These are phyloP conservation scores for Rhagophthalmus giganteus DNA, from an alignment of 2,888 invertebrate species.

Conservation along the genomic window DNA sequence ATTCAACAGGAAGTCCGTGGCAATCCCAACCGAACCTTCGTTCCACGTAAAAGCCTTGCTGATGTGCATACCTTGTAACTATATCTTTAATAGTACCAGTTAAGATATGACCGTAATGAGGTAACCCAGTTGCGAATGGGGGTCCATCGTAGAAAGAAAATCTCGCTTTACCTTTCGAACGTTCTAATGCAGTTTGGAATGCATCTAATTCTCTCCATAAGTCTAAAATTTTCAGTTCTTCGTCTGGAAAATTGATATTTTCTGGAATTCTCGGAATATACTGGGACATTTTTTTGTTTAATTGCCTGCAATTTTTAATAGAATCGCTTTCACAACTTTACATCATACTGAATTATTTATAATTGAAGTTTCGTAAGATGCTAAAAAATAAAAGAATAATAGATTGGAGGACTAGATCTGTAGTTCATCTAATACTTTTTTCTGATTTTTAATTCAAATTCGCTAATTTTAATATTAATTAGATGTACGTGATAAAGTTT, in stretches of 20 bases:
- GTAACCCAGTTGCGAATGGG: conserved; percentile 98
- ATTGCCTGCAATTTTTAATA: no score
- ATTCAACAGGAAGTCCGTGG: conserved; percentile 96
- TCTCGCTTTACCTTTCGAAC: conserved; percentile 86
- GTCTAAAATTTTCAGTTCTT: conserved; percentile 80
- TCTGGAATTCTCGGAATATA: no score
- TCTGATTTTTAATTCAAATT: no score
- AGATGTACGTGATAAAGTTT: no score
- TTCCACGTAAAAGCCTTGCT: conserved; percentile 88
- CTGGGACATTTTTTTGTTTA: no score
- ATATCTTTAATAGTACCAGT: conserved; percentile 99
- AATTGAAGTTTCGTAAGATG: no score
- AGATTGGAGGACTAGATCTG: no score
- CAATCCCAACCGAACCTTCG: conserved; percentile 99
- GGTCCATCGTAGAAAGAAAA: conserved; percentile 99
- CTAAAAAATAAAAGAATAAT: no score
- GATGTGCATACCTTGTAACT: conserved; percentile 95
- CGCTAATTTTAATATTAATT: no score
- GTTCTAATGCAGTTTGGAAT: conserved; percentile 84
- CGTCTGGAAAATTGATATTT: conserved; percentile 87
- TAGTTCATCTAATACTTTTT: no score
- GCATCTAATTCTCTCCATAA: conserved; percentile 89
- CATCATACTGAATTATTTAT: no score
- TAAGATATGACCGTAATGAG: conserved; percentile 98
- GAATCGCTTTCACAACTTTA: no score